phyloP scores from a whole-genome alignment of 2,888 invertebrate genomes.

The Caenorhabditis imperialis region DNA sequence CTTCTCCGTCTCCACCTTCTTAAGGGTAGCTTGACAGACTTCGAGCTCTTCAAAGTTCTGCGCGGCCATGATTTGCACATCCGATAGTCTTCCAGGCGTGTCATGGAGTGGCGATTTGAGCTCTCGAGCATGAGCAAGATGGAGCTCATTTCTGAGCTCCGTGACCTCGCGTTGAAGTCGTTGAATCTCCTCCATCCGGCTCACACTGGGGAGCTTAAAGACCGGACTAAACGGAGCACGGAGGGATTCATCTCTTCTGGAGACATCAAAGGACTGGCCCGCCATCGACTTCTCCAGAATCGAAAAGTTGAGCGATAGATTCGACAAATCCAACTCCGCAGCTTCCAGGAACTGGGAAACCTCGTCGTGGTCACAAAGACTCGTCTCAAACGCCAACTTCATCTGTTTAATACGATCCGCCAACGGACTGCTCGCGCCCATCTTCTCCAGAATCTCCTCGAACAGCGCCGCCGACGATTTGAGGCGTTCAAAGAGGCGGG shows the following conservation, averaged over 20 bases:
- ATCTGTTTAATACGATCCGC: slow-evolving; percentile 46
- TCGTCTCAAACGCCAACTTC: slow-evolving; percentile 47
- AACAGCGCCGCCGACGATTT: slow-evolving; percentile 54
- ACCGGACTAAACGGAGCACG: slow-evolving; percentile 27
- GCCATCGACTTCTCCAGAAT: slow-evolving; percentile 47
- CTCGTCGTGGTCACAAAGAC: slow-evolving; percentile 37
- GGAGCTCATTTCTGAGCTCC: slow-evolving; percentile 19
- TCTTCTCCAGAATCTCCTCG: slow-evolving; percentile 53
- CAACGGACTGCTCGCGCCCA: slow-evolving; percentile 40
- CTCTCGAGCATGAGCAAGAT: slow-evolving; percentile 6
- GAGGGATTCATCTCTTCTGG: slow-evolving; percentile 37
- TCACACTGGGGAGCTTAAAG: slow-evolving; percentile 29
- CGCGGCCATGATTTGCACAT: slow-evolving; percentile 44
- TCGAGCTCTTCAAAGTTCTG: slow-evolving; percentile 52
- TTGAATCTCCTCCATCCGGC: slow-evolving; percentile 2
- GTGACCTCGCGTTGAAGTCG: slow-evolving; percentile 16
- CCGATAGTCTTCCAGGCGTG: slow-evolving; percentile 22
- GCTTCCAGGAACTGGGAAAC: slow-evolving; percentile 29
- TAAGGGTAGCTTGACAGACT: slow-evolving; percentile 49
- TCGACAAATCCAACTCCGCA: slow-evolving; percentile 44
- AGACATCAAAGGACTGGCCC: slow-evolving; percentile 33
- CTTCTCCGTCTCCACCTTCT: slow-evolving; percentile 41
- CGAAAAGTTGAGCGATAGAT: slow-evolving; percentile 48
- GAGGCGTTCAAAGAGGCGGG: slow-evolving; percentile 45
- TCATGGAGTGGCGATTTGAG: slow-evolving; percentile 18